These are phyloP conservation scores for Antitype chi DNA, from an alignment of 2,888 invertebrate species.

Conservation along the genomic window DNA sequence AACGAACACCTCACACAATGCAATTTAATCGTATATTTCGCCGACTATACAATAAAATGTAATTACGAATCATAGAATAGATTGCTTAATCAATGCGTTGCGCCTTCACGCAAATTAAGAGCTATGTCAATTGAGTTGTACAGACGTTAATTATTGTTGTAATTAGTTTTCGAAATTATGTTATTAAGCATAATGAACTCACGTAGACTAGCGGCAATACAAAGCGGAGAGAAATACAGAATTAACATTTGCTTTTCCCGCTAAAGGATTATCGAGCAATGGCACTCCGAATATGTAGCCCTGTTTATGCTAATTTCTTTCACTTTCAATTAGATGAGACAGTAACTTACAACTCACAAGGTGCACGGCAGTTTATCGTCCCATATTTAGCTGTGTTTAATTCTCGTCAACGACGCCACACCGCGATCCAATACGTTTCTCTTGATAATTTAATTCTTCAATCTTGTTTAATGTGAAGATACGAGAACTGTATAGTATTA, in stretches of 20 bases:
- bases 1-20: constrained; percentile 31
- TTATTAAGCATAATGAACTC: constrained; percentile 79
- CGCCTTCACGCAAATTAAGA: constrained; percentile 71
- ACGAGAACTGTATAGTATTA: constrained; percentile 40
- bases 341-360: constrained; percentile 42
- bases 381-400: constrained; percentile 48
- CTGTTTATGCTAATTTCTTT: constrained; percentile 62
- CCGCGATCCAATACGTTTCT: constrained; percentile 45
- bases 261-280: constrained; percentile 46
- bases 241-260: constrained; percentile 49
- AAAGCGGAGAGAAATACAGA: constrained; percentile 51
- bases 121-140: constrained; percentile 68
- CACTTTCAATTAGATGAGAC: constrained; percentile 63
- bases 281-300: constrained; percentile 39
- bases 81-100: constrained; percentile 70
- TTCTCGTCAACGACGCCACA: constrained; percentile 41
- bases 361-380: constrained; percentile 31
- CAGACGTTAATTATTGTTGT: constrained; percentile 68
- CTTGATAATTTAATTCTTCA: constrained; percentile 50
- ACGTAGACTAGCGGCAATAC: constrained; percentile 49
- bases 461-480: constrained; percentile 47
- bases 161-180: constrained; percentile 83
- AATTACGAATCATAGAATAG: constrained; percentile 68
- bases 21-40: constrained; percentile 41
- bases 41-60: constrained; percentile 52